Evolutionary conservation across 2,113 vertebrate species (phyloP), one percentile per base, ranked within the genome.

Genomic region (Sceloporus tristichus): DNA sequence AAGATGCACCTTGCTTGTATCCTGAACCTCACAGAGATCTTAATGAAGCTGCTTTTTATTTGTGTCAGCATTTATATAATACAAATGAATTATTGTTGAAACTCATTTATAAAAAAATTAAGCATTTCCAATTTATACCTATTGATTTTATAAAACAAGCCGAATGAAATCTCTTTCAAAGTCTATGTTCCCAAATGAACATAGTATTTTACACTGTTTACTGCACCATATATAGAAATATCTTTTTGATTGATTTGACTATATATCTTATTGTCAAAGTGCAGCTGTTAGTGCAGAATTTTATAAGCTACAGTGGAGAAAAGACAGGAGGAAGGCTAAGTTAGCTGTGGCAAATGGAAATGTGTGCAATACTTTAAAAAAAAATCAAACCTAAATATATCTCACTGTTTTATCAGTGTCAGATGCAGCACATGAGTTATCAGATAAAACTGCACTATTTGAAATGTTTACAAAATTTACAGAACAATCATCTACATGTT

Each of bases 261-360:
- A 54, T 54, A 81, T 81, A 65, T 16, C n/a, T 38, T 23, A 62
- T 81, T 81, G 56, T 81, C 79, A 81, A 56, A 62, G n/a, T 23
- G 19, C 56, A 65, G n/a, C n/a, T 38, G 7, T n/a, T 59, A 34
- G 76, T 80, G 54, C 23, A 66, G 16, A 66, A 5, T 66, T 66
- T 21, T 66, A 6, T 18, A 66, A 66, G 65, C 68, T 29, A 29
- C 6, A 71, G 66, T 68, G 21, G 23, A 7, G 18, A 66, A 73
- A 14, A 7, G 27, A 54, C 5, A 8, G 34, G 74, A 76, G 0
- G 40, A 19, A 2, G 21, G 48, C 23, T 76, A 19, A 40, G 34
- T 74, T 5, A 13, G n/a, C 13, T n/a, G 29, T 9, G 29, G 71
- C 13, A 34, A 34, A 34, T 34, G 34, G 16, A 25, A 76, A 76